A percentile compares a stretch with the other conserved stretches of the same genome.
Evolutionary conservation across 2,797 vertebrate genomes (phyloP).

Genomic region (Phrynocephalus guinanensis): DNA sequence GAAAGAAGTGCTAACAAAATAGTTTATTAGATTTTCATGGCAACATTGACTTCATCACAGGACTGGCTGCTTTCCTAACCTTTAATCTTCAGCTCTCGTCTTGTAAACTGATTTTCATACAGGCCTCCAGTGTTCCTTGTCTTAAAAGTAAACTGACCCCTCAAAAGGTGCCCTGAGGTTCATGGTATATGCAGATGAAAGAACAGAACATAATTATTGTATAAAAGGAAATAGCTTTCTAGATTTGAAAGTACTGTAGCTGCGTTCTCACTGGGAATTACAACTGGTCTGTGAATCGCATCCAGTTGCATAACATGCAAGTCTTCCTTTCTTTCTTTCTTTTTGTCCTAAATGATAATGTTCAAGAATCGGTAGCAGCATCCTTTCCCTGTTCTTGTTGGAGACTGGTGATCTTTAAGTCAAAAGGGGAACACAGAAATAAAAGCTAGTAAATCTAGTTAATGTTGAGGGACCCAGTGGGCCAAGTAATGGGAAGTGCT

Average conservation of each 20-base stretch:
- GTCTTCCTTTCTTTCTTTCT: no score
- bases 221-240: neutral
- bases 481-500: neutral
- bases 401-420: neutral
- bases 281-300: neutral
- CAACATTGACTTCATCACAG: neutral
- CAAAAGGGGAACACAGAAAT: neutral
- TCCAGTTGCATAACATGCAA: neutral
- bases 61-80: neutral
- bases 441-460: neutral
- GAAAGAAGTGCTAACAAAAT: neutral
- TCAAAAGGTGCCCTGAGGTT: neutral
- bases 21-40: neutral
- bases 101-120: neutral
- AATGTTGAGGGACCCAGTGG: neutral
- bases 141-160: constrained; percentile 1
- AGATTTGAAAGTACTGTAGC: neutral
- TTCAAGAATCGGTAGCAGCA: neutral
- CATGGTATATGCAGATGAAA: neutral
- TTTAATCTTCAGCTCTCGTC: neutral
- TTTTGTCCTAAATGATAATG: neutral
- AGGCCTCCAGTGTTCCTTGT: neutral
- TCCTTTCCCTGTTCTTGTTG: neutral
- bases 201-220: neutral
- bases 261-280: neutral